phyloP scores from a whole-genome alignment of 2,888 invertebrate genomes.

The Eupithecia subfuscata region DNA sequence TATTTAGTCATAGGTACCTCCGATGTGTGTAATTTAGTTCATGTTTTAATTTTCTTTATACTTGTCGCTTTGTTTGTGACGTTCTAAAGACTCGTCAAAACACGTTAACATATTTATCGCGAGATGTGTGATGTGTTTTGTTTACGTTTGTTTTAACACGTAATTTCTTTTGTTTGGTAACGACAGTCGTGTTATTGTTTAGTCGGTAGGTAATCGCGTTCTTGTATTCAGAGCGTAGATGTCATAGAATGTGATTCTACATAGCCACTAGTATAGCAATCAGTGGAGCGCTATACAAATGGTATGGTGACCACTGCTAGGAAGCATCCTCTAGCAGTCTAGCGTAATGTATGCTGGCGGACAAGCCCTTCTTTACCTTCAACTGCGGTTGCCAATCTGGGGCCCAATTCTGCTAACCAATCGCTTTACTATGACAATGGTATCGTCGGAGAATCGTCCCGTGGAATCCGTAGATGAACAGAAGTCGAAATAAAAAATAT shows the following conservation, averaged over 20 bases:
- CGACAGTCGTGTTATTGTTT: background rate
- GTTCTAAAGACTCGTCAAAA: constrained; percentile 29
- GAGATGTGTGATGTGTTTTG: constrained; percentile 9
- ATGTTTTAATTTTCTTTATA: constrained; percentile 30
- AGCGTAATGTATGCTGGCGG: background rate
- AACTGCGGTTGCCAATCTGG: background rate
- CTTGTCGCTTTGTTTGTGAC: constrained; percentile 30
- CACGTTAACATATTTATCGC: constrained; percentile 30
- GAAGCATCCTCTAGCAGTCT: background rate
- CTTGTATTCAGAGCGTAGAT: background rate
- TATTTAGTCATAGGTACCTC: background rate
- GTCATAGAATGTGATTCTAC: background rate
- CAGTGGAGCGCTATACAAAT: background rate
- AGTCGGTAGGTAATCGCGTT: background rate
- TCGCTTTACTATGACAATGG: too few relatives aligned
- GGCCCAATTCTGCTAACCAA: too few relatives aligned
- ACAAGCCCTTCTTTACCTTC: background rate
- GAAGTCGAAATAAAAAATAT: too few relatives aligned
- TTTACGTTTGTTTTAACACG: background rate
- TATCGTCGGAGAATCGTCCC: too few relatives aligned
- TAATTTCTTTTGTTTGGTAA: constrained; percentile 1
- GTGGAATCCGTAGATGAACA: too few relatives aligned
- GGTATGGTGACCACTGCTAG: background rate
- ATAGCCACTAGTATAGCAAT: background rate
- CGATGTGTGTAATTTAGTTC: constrained; percentile 14